Evolutionary conservation across 2,113 vertebrate genomes (phyloP).

Genomic region (Grallaria varia): DNA sequence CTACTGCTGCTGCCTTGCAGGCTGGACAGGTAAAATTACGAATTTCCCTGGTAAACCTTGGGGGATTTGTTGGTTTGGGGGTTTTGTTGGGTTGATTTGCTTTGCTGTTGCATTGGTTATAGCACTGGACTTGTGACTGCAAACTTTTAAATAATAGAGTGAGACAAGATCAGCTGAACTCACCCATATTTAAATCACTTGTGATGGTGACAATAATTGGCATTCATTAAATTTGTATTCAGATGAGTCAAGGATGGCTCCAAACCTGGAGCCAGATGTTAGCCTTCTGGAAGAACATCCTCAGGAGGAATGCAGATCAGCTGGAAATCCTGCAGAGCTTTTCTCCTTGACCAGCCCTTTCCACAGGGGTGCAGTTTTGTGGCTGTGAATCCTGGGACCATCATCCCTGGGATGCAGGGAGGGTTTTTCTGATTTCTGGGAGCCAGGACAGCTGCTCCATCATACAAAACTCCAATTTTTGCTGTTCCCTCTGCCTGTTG

Average conservation of each 20-base stretch:
- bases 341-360: conserved; percentile 46
- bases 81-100: not conserved
- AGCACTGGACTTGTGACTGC: not conserved
- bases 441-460: not conserved
- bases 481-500: not conserved
- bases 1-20: conserved; percentile 91
- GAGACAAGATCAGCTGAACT: conserved; percentile 26
- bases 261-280: conserved; percentile 49
- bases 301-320: conserved; percentile 16
- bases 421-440: not conserved
- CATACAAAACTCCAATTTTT: not conserved
- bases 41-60: not conserved
- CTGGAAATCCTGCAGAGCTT: conserved; percentile 28
- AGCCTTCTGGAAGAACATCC: conserved; percentile 13
- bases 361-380: not conserved
- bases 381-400: fast-evolving
- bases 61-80: not conserved
- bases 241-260: conserved; percentile 36
- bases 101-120: not conserved
- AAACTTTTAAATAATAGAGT: not conserved
- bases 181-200: not conserved
- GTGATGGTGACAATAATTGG: conserved; percentile 13
- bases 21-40: conserved; percentile 89
- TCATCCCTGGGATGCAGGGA: not conserved
- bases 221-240: conserved; percentile 63